Conservation (phyloP, 2,888 invertebrate species). For the Patella pellucida region DNA sequence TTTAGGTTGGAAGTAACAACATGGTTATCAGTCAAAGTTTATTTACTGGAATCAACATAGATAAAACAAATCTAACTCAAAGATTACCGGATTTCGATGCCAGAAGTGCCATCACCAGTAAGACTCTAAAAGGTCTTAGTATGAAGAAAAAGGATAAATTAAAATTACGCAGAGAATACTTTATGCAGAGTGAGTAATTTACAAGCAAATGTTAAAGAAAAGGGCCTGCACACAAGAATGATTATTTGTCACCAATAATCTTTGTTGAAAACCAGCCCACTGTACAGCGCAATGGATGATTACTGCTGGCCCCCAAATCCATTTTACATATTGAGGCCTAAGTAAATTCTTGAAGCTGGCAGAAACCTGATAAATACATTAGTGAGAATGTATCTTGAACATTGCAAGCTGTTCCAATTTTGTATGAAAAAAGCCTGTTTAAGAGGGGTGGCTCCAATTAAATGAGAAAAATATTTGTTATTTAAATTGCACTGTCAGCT, state of each 20-base stretch:
- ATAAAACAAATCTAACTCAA: conserved; percentile 35
- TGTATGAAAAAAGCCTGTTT: too few relatives aligned
- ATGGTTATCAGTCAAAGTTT: conserved; percentile 33
- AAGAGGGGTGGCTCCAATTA: too few relatives aligned
- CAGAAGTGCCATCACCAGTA: conserved; percentile 61
- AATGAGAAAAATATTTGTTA: too few relatives aligned
- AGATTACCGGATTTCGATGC: conserved; percentile 63
- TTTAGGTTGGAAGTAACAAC: not conserved
- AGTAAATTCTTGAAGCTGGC: too few relatives aligned
- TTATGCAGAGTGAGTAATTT: conserved; percentile 58
- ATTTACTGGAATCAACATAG: conserved; percentile 52
- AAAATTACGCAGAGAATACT: conserved; percentile 62
- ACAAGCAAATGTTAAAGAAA: not conserved
- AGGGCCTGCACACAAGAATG: not conserved
- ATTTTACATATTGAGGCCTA: too few relatives aligned
- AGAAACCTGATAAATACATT: too few relatives aligned
- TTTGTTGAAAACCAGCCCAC: too few relatives aligned
- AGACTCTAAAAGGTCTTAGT: conserved; percentile 59
- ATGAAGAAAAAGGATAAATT: conserved; percentile 64
- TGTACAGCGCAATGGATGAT: too few relatives aligned
- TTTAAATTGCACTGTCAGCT: too few relatives aligned
- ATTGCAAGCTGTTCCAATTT: too few relatives aligned
- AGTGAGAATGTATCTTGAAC: too few relatives aligned
- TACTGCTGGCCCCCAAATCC: too few relatives aligned
- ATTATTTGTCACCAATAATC: not conserved